phyloP scores from a whole-genome alignment of 2,113 vertebrate genomes.

The Alaudala cheleensis region DNA sequence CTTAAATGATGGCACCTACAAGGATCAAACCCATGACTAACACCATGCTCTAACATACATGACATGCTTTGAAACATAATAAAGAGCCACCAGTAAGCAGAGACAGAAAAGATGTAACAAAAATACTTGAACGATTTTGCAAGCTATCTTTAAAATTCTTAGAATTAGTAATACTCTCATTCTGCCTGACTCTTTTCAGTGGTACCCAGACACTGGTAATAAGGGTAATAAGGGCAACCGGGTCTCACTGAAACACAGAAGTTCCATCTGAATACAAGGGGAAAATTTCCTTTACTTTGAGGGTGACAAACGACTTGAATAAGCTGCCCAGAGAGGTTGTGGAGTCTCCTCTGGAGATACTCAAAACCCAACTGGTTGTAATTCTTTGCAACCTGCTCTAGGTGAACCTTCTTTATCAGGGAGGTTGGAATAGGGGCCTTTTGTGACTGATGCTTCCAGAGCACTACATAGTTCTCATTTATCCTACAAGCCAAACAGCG shows the following conservation, averaged over 20 bases:
- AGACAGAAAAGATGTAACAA: not conserved
- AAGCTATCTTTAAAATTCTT: not conserved
- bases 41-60: accelerated
- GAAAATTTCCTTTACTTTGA: not conserved
- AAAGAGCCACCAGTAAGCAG: not conserved
- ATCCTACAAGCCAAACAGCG: not conserved
- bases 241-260: not conserved
- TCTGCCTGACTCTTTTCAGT: not conserved
- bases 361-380: not conserved
- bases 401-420: not conserved
- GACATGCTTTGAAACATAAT: not conserved
- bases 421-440: not conserved
- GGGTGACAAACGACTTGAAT: not conserved
- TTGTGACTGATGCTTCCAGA: not conserved
- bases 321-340: not conserved
- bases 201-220: not conserved
- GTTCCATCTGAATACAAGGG: not conserved
- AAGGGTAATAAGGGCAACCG: not conserved
- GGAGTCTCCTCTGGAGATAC: not conserved
- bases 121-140: not conserved
- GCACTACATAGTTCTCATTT: no score
- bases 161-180: not conserved
- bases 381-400: not conserved
- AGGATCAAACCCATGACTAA: not conserved
- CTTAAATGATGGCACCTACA: not conserved